phyloP scores from a whole-genome alignment of 2,113 vertebrate genomes.

The Salvator merianae region DNA sequence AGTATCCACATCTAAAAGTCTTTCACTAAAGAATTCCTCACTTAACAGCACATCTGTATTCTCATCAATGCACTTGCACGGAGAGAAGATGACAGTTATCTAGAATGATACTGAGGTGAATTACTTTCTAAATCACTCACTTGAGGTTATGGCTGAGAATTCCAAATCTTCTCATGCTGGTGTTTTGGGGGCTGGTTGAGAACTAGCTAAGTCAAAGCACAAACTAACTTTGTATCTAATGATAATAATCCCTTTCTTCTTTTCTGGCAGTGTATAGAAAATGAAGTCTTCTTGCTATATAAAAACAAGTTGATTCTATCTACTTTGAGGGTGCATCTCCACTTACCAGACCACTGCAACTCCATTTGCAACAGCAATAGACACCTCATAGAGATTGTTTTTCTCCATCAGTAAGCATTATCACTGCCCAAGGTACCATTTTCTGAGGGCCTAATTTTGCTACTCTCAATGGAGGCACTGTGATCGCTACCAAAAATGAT shows the following conservation, averaged over 20 bases:
- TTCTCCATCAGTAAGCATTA: no score
- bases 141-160: constrained; percentile 11
- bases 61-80: constrained; percentile 46
- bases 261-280: not conserved
- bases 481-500: no score
- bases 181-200: constrained; percentile 18
- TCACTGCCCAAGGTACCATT: no score
- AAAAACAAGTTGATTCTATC: not conserved
- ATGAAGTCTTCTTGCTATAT: no score
- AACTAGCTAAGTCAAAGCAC: not conserved
- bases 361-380: no score
- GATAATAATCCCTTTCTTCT: not conserved
- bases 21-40: constrained; percentile 57
- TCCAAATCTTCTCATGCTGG: not conserved
- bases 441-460: no score
- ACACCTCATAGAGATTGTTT: no score
- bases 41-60: constrained; percentile 66
- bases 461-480: no score
- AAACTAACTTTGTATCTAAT: not conserved
- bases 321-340: not conserved
- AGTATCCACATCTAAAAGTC: constrained; percentile 40
- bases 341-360: not conserved
- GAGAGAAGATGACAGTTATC: constrained; percentile 59
- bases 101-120: constrained; percentile 31
- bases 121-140: constrained; percentile 40